Evolutionary conservation across 2,113 vertebrate genomes (phyloP).

Genomic region (Arothron firmamentum): DNA sequence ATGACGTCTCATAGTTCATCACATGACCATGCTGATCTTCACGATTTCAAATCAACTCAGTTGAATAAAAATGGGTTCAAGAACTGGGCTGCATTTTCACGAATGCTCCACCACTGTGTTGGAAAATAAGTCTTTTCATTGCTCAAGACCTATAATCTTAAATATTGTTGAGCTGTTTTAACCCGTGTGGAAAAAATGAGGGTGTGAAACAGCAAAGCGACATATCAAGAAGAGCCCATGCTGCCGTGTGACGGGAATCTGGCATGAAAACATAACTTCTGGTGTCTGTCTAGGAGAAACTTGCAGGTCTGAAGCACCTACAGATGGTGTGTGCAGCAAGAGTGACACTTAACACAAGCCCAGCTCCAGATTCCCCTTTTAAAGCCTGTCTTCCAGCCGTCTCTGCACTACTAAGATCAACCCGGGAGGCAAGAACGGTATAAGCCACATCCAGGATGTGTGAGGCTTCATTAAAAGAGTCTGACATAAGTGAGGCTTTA

Average conservation of each 20-base stretch:
- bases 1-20: conserved; percentile 22
- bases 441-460: conserved; percentile 45
- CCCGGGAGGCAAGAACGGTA: conserved; percentile 28
- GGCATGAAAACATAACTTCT: neutral
- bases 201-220: too few relatives aligned
- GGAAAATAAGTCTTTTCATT: neutral
- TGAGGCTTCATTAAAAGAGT: conserved; percentile 45
- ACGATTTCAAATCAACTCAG: neutral
- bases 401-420: conserved; percentile 40
- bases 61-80: neutral
- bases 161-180: neutral
- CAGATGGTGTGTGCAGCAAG: conserved; percentile 34
- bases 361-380: conserved; percentile 37
- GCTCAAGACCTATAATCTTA: neutral
- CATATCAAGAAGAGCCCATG: neutral
- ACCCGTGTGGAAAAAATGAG: neutral
- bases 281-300: conserved; percentile 8
- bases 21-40: conserved; percentile 10
- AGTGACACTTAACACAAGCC: conserved; percentile 29
- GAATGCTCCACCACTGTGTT: neutral
- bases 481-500: conserved; percentile 39
- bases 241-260: conserved; percentile 1
- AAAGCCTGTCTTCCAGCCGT: conserved; percentile 40
- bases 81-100: neutral
- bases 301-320: conserved; percentile 25